Base-by-base conservation (phyloP, 2,797 vertebrate genomes). In the Crax fasciolata region DNA sequence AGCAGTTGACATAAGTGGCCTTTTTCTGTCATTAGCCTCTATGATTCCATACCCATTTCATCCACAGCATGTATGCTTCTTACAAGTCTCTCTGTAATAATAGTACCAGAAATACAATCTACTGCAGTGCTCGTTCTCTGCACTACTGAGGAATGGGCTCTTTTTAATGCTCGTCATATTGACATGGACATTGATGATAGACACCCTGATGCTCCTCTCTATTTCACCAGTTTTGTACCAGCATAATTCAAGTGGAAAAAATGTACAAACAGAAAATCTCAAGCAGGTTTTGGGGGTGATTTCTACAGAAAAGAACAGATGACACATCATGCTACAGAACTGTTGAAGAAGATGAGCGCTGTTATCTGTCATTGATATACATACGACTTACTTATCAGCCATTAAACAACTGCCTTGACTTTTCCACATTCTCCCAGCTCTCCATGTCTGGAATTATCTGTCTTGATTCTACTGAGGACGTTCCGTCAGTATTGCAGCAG, bases 1-100 rank as follows among this genome's bases (percentile, higher is more conserved):
- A 84, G 80, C 90, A 92, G 85, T 91, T 90, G 94, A 93, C 91
- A 89, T 91, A 97, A 95, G 84, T 82, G 94, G 79, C 95, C 89
- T 96, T 91, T 93, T 94, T 94, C 96, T 96, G 93, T 92, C 95
- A 95, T 94, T 94, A 96, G 87, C 81, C 68, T 84, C 91, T 92
- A 63, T 84, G 78, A 94, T 95, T 94, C 90, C 96, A 63, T 88
- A 52, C 81, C 87, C 43, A 95, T 92, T 95, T 94, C 78, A 93
- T 91, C 93, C 95, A 70, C 95, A 97, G 96, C 91, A 28, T 95
- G 96, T 57, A 87, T 63, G 90, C 88, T 76, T 90, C 95, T 95
- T 88, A 67, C 91, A 96, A 91, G 88, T 82, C 24, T 78, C 39
- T 92, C 93, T 88, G 73, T 62, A 95, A 93, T 95, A 94, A 93